phyloP scores from a whole-genome alignment of 2,113 vertebrate genomes.

The Loxodonta africana region DNA sequence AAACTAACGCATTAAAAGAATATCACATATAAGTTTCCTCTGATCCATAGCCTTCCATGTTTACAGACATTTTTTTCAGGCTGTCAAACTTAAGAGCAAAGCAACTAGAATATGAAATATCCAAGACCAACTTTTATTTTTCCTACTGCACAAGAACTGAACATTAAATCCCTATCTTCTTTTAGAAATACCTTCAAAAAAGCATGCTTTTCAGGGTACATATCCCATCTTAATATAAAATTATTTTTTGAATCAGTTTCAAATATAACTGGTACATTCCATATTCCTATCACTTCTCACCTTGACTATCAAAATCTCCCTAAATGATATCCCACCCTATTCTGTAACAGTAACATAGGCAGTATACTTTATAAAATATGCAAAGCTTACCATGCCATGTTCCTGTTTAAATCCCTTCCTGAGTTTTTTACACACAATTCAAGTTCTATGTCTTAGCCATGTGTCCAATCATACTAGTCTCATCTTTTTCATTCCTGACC shows the following conservation, averaged over 20 bases:
- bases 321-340: neutral
- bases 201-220: neutral
- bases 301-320: neutral
- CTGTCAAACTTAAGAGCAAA: constrained; percentile 42
- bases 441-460: neutral
- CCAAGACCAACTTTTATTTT: neutral
- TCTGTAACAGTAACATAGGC: neutral
- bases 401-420: neutral
- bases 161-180: neutral
- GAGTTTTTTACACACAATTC: neutral
- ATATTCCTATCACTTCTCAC: neutral
- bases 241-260: neutral
- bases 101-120: neutral
- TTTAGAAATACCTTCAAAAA: neutral
- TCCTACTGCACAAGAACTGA: neutral
- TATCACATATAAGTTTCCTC: neutral
- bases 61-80: neutral
- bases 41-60: constrained; percentile 10
- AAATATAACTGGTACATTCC: neutral
- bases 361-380: neutral
- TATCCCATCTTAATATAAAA: neutral
- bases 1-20: neutral
- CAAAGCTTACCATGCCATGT: neutral
- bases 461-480: neutral
- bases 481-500: neutral